Base-by-base conservation (phyloP, 2,113 vertebrate genomes). In the Nycticorax nycticorax region DNA sequence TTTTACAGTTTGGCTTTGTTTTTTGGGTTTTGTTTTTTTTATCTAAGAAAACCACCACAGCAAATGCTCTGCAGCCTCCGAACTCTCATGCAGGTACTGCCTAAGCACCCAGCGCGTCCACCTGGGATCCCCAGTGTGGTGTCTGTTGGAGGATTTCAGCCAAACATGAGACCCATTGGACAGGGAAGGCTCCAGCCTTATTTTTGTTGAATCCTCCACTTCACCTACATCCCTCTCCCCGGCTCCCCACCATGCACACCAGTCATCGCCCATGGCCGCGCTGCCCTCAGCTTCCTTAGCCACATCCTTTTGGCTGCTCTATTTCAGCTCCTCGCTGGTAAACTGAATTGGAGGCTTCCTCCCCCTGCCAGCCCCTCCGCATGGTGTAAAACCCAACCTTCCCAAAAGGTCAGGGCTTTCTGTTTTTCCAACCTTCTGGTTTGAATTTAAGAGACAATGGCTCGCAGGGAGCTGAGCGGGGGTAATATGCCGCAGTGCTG, bases 401-500 rank as follows among this genome's bases (percentile, higher is more conserved):
- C 92, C 84, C 86, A 28, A 97, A 97, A 97, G 96, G 95, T 95
- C 96, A 96, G 37, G 89, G 74, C 74, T 75, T 30, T 60, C 55
- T 96, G 84, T 88, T 93, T 95, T 33, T 89, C 91, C 91, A 14
- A 30, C 80, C 94, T 96, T 95, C 96, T 97, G 97, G 68, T 97
- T 97, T 1, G 2, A 85, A 94, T 97, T 97, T 97, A 69, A 68
- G 85, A 97, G 92, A 97, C 95, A 97, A 97, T 97, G 91, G 95
- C 83, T 96, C 45, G 1, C 13, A 48, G 88, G 89, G 92, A 95
- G 94, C 86, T 24, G 91, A 92, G 91, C 1, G 80, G 86, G 96
- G 91, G 33, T 21, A 76, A 93, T 79, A 2, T 4, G 80, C 89
- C 37, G 1, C 94, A 89, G 91, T 95, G 96, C 95, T 97, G 95